A percentile compares a stretch with the other conserved stretches of the same genome.
Conservation (phyloP, 2,888 invertebrate species). For the Ectemnius cavifrons region DNA sequence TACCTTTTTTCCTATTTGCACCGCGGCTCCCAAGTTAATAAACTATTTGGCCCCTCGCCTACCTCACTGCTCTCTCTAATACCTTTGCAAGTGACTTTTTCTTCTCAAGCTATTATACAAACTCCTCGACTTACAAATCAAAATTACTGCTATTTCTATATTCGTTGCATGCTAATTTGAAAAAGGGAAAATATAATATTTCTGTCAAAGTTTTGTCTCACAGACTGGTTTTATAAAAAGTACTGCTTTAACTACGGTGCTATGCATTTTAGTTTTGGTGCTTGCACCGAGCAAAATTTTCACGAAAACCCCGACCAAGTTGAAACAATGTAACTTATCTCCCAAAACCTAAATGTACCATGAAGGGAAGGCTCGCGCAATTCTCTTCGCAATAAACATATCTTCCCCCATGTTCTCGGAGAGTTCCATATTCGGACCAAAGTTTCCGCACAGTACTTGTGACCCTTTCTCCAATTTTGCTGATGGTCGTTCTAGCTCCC, state of each 20-base stretch:
- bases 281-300: too few species aligned
- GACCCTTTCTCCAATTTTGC: background rate
- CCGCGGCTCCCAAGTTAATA: slow-evolving; percentile 26
- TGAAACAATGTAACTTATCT: too few species aligned
- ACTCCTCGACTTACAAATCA: background rate
- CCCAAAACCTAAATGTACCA: too few species aligned
- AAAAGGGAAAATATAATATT: too few species aligned
- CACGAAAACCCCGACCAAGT: too few species aligned
- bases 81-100: slow-evolving; percentile 1
- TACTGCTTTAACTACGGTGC: too few species aligned
- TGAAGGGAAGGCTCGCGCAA: too few species aligned
- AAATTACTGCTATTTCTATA: background rate
- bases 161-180: too few species aligned
- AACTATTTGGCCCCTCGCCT: slow-evolving; percentile 28
- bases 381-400: background rate
- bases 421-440: slow-evolving; percentile 7
- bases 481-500: background rate
- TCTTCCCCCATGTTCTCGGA: background rate
- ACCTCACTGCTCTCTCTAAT: background rate
- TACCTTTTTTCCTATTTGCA: slow-evolving; percentile 23
- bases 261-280: too few species aligned
- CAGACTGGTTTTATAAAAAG: too few species aligned
- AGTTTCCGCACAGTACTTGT: background rate
- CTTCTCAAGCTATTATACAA: too few species aligned
- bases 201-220: too few species aligned